A percentile compares a stretch with the other conserved stretches of the same genome.
These are phyloP conservation scores for Bostrychus sinensis DNA, from an alignment of 2,113 vertebrate species.

Conservation along the genomic window DNA sequence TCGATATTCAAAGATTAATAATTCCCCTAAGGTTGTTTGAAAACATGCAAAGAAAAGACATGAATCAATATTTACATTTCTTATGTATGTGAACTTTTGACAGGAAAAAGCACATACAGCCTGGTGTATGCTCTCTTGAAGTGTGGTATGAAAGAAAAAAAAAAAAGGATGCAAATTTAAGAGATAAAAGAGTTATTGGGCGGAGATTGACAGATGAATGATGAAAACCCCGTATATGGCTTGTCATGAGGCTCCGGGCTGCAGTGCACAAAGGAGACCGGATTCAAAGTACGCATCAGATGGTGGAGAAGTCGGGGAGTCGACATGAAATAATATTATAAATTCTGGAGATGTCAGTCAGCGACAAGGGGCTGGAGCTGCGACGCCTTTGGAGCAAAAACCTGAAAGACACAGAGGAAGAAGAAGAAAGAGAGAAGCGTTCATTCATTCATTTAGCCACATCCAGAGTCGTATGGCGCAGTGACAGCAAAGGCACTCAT, in stretches of 20 bases:
- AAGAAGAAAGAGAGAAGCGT: constrained; percentile 27
- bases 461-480: too few species aligned
- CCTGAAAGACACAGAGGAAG: constrained; percentile 31
- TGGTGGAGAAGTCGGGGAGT: constrained; percentile 8
- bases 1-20: not conserved
- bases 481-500: too few species aligned
- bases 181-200: constrained; percentile 4
- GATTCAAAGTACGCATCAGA: constrained; percentile 23
- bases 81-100: not conserved
- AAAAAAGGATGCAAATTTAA: not conserved
- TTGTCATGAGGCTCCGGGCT: not conserved
- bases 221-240: not conserved
- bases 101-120: not conserved
- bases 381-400: constrained; percentile 27
- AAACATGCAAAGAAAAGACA: not conserved
- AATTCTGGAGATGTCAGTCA: constrained; percentile 41
- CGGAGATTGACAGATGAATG: constrained; percentile 7
- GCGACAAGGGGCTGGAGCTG: constrained; percentile 13
- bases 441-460: too few species aligned
- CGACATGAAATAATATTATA: constrained; percentile 28
- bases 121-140: not conserved
- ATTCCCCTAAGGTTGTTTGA: not conserved
- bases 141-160: not conserved
- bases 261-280: not conserved
- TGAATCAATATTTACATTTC: not conserved